Evolutionary conservation across 92 coral and sea anemone genomes (phyloP), one percentile per base, ranked within the genome.

Genomic region (Zoanthus solanderi): DNA sequence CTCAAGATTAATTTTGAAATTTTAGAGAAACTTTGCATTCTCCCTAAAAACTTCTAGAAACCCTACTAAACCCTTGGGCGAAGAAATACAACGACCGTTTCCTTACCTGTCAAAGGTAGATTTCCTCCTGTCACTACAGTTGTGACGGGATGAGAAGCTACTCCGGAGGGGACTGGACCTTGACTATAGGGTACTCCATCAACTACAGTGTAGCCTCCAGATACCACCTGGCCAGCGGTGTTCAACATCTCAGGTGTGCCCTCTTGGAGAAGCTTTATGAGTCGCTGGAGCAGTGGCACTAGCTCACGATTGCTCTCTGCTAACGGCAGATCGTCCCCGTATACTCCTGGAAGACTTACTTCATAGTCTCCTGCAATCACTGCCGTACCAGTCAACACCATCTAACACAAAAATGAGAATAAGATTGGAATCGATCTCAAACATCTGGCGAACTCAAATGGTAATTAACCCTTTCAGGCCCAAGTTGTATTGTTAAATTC

Each of bases 281-380:
- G 94, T 30, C 98, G 93, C 84, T 96, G 98, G 10, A 96, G 93
- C 42, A 96, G 96, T 68, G 99, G 99, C 18, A 96, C 82, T 48
- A 96, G 89, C 77, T 96, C 99, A 57, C 98, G 89, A 85, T 95
- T 96, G 78, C 97, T 86, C 78, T 96, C 99, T 2, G 97, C 94
- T 65, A 93, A 57, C 1, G 98, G 99, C 32, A 95, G 77, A 80
- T 96, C 99, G 65, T 96, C 99, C 6, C 99, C 99, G 83, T 96
- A 96, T 17, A 95, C 89, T 56, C 99, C 99, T 16, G 54, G 86
- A 69, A 96, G 87, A 11, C 92, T 84, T 44, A 93, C 93, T 50
- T 92, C 94, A 81, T 92, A 96, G 83, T 96, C 99, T 6, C 99
- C 99, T 3, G 99, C 95, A 67, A 93, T 76, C n/a, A 92, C 79